A percentile compares a stretch with the other conserved stretches of the same genome.
Evolutionary conservation across 2,888 invertebrate species (phyloP).

Genomic region (Diadegma fenestrale): DNA sequence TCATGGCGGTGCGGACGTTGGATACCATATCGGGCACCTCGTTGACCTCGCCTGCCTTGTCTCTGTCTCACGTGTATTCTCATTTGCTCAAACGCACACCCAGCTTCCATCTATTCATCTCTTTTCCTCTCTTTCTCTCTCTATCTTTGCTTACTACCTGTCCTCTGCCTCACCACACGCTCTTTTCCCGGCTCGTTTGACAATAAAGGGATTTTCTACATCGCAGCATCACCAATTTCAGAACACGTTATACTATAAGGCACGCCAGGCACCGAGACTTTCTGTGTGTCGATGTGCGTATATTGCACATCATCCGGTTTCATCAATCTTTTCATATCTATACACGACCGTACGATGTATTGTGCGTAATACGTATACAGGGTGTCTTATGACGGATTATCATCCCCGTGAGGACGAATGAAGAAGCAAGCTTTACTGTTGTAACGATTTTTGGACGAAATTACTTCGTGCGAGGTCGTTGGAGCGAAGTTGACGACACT

Average conservation of each 20-base stretch:
- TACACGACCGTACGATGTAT: conserved; percentile 17
- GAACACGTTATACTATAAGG: conserved; percentile 62
- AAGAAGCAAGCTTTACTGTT: neutral
- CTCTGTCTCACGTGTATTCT: conserved; percentile 77
- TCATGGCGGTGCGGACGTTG: conserved; percentile 80
- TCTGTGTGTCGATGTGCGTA: conserved; percentile 1
- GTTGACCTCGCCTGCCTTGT: conserved; percentile 83
- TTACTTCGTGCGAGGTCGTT: neutral
- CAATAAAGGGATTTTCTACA: conserved; percentile 69
- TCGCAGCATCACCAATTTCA: conserved; percentile 68
- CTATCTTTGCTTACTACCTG: conserved; percentile 53
- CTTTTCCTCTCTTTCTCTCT: conserved; percentile 72
- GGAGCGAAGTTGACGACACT: neutral
- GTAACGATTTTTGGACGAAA: neutral
- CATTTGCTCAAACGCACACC: conserved; percentile 53
- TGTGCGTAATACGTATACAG: neutral
- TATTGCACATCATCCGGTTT: conserved; percentile 69
- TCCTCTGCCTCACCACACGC: conserved; percentile 62
- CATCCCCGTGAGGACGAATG: neutral
- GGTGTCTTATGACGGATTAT: neutral
- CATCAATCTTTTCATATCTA: conserved; percentile 58
- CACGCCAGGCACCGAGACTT: conserved; percentile 4
- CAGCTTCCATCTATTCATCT: conserved; percentile 62
- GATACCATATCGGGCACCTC: conserved; percentile 85
- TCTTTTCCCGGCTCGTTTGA: conserved; percentile 60